Evolutionary conservation across 2,113 vertebrate genomes (phyloP), one percentile per base, ranked within the genome.

Genomic region (Vidua chalybeata): DNA sequence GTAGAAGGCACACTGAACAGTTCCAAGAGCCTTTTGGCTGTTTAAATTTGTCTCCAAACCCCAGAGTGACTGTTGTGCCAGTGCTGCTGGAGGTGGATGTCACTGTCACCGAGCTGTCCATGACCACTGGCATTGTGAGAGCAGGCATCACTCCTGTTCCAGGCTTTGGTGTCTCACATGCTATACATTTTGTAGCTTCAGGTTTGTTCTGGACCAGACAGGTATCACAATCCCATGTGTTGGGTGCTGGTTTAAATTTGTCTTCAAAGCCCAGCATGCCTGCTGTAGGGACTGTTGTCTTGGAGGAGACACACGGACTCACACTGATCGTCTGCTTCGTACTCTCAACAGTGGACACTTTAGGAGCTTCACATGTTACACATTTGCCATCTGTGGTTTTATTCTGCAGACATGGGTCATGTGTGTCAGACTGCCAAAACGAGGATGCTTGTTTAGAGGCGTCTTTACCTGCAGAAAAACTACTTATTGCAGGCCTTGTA

Each of bases 171-270:
- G 98, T 99, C 78, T 99, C 99, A 93, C 99, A 99, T 6, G 99
- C 99, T 93, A 99, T 95, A 84, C 99, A 99, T 96, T 99, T 99
- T 35, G 99, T 97, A 30, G 97, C 98, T 77, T 99, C 99, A 0
- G 98, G 96, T 96, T 99, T 99, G 97, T 99, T 99, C 56, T 97
- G 98, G 66, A 99, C 99, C 90, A 99, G 97, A 97, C 99, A 99
- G 10, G 99, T 99, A 92, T 99, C 99, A 96, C 99, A 99, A 62
- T 99, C 99, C 99, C 99, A 99, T 1, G 95, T 98, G 85, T 98
- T 99, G 41, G 97, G 87, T 39, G 98, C 95, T 61, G 98, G 94
- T 95, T 99, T 98, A 90, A 99, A 99, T 83, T 98, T 98, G 48
- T 98, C 97, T 92, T 97, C 98, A 74, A 99, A 98, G 81, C 97